Evolutionary conservation across 2,113 vertebrate species (phyloP).

Genomic region (Egretta garzetta): DNA sequence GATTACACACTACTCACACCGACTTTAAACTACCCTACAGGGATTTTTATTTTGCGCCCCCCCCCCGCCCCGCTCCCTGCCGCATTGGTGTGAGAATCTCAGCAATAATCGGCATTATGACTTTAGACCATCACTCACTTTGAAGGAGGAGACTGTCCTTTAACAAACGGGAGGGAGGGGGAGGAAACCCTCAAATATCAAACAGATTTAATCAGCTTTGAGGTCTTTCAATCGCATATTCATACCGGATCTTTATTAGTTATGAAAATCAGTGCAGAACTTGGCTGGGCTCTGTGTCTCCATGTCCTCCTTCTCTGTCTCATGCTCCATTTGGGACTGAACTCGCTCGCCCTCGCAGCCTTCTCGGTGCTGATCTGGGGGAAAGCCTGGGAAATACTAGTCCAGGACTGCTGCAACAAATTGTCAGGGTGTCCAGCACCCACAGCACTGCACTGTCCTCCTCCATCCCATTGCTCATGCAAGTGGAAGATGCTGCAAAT

Average conservation of each 20-base stretch:
- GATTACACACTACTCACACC: slow-evolving; percentile 76
- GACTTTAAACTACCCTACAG: slow-evolving; percentile 73
- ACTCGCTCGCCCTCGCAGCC: accelerated
- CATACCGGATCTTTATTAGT: slow-evolving; percentile 4
- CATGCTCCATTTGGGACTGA: background rate
- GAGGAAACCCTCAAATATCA: slow-evolving; percentile 18
- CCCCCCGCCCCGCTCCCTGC: background rate
- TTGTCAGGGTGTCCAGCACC: background rate
- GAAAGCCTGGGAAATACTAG: background rate
- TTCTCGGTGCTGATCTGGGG: background rate
- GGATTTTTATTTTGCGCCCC: slow-evolving; percentile 7
- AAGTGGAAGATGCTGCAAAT: background rate
- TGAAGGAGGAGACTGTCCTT: slow-evolving; percentile 63
- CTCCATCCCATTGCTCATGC: background rate
- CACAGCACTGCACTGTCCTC: background rate
- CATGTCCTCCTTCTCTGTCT: background rate
- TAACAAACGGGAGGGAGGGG: slow-evolving; percentile 11
- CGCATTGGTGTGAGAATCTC: slow-evolving; percentile 60
- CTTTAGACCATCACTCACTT: slow-evolving; percentile 60
- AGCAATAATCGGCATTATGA: slow-evolving; percentile 63
- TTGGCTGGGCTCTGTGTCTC: background rate
- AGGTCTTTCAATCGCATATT: slow-evolving; percentile 5
- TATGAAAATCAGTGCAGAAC: slow-evolving; percentile 3
- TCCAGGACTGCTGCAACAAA: background rate
- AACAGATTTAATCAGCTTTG: slow-evolving; percentile 62